Base-by-base conservation (phyloP, 1,140 invertebrate genomes). In the Acromyrmex echinatior region DNA sequence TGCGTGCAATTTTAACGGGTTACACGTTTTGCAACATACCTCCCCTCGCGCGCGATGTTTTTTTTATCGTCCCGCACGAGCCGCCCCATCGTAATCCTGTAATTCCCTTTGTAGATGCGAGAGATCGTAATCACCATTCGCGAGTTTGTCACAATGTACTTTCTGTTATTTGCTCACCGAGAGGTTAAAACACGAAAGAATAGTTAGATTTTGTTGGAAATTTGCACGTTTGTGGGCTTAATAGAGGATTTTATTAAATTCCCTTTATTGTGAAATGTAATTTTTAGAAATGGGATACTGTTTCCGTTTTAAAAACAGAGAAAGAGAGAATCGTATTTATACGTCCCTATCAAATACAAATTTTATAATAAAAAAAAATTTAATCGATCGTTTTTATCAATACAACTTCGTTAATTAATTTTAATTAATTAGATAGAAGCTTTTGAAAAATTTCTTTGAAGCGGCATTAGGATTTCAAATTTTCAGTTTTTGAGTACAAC, bases 1-100 rank as follows among this genome's bases (percentile, higher is more conserved):
- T 25, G 82, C 60, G 62, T 68, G 74, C 74, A 58, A 86, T 86
- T 86, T 86, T 66, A 79, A 86, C 82, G 73, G 74, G 76, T 86
- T 68, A 51, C 70, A 39, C 70, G 39, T 84, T 84, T 84, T 25
- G 25, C 70, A 16, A 63, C 66, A n/a, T n/a, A 45, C n/a, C 25
- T 62, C 31, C 82, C 3, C 1, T 39, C 35, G 49, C 73, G 60
- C 58, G 70, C 45, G 14, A 74, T 45, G 51, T 5, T 56, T 73
- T 82, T 73, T 81, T 81, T 71, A 73, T 58, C 58, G 51, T 21
- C 31, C 66, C n/a, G 10, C 51, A 71, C 53, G 68, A 28, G 66
- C 3, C 66, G 31, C 49, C 28, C 28, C 31, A 56, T 84, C 82
- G 60, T 56, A 58, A 78, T 78, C 45, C 80, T 21, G 53, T 74